These are phyloP conservation scores for Calameuta pallipes DNA, from an alignment of 2,888 invertebrate genomes.

Conservation along the genomic window DNA sequence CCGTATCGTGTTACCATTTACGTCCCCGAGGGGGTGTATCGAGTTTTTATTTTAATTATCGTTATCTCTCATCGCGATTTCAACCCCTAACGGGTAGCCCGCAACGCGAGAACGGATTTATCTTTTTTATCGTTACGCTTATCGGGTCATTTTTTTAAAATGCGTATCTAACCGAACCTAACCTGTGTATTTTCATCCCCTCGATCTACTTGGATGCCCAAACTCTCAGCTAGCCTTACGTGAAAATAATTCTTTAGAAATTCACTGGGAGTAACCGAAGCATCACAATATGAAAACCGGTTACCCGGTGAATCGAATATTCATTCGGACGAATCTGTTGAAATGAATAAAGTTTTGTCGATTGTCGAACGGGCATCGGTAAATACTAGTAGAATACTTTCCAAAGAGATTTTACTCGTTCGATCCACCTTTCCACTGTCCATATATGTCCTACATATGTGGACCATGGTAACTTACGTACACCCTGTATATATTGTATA, in stretches of 20 bases:
- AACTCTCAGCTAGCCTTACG: background rate
- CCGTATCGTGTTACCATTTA: background rate
- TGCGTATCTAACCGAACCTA: background rate
- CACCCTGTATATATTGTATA: background rate
- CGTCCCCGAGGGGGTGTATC: slow-evolving; percentile 25
- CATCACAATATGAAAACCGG: background rate
- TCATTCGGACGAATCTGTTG: background rate
- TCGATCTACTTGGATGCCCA: background rate
- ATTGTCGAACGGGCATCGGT: background rate
- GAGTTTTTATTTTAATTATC: slow-evolving; percentile 30
- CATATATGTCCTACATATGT: background rate
- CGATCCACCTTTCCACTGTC: background rate
- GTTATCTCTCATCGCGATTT: background rate
- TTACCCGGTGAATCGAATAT: background rate
- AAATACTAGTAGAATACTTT: background rate
- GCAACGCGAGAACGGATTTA: background rate
- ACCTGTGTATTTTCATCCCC: background rate
- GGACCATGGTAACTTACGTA: background rate
- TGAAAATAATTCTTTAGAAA: background rate
- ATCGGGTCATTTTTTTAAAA: background rate
- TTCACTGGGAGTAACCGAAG: background rate
- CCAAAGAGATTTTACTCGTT: background rate
- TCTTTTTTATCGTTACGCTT: background rate
- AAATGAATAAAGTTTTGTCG: background rate
- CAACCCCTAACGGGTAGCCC: background rate